Evolutionary conservation across 2,797 vertebrate species (phyloP).

Genomic region (Sebastes kiyomatsui): DNA sequence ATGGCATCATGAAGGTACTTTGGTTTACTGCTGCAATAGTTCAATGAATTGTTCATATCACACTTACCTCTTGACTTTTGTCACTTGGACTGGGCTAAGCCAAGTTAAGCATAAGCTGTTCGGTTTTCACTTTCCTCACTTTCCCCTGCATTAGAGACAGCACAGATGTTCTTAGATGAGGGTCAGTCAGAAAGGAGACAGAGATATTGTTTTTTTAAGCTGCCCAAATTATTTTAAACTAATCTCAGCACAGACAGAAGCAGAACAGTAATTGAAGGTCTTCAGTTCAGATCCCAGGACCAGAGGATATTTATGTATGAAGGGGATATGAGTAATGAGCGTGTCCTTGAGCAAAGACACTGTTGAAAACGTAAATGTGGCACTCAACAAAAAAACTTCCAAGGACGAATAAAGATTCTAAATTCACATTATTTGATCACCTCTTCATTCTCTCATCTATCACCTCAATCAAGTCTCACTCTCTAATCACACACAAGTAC

Average conservation of each 20-base stretch:
- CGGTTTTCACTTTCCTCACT: neutral
- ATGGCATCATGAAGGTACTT: conserved; percentile 96
- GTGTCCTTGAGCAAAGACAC: neutral
- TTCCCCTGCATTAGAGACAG: accelerated
- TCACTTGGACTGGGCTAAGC: neutral
- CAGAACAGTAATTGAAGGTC: conserved; percentile 14
- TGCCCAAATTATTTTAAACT: neutral
- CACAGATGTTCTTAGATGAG: neutral
- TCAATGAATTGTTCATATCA: neutral
- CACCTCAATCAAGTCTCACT: conserved; percentile 17
- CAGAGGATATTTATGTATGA: neutral
- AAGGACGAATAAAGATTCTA: neutral
- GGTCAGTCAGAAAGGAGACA: neutral
- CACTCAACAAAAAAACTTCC: neutral
- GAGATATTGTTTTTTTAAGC: neutral
- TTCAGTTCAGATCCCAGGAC: neutral
- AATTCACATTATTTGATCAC: conserved; percentile 19
- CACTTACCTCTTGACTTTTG: neutral
- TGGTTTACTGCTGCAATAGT: neutral
- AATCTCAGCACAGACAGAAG: neutral
- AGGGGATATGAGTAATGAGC: neutral
- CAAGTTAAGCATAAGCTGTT: too few species aligned
- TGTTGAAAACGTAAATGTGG: neutral
- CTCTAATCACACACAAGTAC: conserved; percentile 33
- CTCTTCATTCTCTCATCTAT: neutral